These are phyloP conservation scores for Napeogenes sylphis DNA, from an alignment of 2,888 invertebrate genomes.

Conservation along the genomic window DNA sequence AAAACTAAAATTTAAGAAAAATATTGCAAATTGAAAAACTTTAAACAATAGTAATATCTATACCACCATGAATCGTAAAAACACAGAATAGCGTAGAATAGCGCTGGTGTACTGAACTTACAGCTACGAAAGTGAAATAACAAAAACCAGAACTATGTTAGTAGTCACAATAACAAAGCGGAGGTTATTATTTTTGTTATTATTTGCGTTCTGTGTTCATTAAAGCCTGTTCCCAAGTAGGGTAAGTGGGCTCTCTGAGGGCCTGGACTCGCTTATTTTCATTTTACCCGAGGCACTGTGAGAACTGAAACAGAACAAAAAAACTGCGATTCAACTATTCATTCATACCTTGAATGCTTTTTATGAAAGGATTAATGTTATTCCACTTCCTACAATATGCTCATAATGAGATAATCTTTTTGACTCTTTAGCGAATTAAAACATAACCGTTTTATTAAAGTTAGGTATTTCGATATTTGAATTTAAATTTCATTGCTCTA, in stretches of 20 bases:
- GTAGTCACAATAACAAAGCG: constrained; percentile 18
- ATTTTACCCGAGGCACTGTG: constrained; percentile 21
- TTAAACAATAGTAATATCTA: not conserved
- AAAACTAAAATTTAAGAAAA: too few relatives aligned
- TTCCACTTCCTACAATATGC: not conserved
- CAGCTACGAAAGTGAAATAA: not conserved
- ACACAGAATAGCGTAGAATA: not conserved
- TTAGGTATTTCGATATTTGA: too few relatives aligned
- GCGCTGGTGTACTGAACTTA: not conserved
- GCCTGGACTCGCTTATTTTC: constrained; percentile 25
- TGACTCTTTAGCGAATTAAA: too few relatives aligned
- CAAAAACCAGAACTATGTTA: constrained; percentile 13
- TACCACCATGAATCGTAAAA: not conserved
- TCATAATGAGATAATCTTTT: too few relatives aligned
- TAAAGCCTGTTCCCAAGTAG: constrained; percentile 23
- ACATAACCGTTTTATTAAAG: too few relatives aligned
- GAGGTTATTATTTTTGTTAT: constrained; percentile 23
- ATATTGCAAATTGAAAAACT: not conserved
- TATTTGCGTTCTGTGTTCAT: constrained; percentile 22
- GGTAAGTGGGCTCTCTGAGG: constrained; percentile 26
- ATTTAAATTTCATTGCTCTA: too few relatives aligned
- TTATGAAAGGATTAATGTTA: not conserved
- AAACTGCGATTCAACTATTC: constrained; percentile 26
- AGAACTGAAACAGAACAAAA: constrained; percentile 21
- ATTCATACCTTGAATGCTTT: constrained; percentile 17